phyloP scores from a whole-genome alignment of 2,113 vertebrate species.

The Muntiacus muntjak region DNA sequence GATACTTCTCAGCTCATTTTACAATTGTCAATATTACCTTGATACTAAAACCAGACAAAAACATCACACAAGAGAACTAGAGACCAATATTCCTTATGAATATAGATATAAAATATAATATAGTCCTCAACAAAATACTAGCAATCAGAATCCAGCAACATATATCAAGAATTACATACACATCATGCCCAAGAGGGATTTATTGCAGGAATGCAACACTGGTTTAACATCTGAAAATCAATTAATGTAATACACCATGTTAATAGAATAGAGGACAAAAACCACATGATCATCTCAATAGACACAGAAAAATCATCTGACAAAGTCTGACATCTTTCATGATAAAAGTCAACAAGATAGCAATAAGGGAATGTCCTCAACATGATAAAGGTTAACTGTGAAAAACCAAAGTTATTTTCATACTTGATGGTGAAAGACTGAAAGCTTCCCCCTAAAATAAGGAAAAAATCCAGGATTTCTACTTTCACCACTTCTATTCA shows the following conservation, averaged over 20 bases:
- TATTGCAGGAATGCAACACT: background rate
- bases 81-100: slow-evolving; percentile 11
- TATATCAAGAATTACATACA: slow-evolving; percentile 30
- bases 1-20: background rate
- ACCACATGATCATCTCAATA: background rate
- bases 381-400: background rate
- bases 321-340: background rate
- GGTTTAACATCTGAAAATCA: background rate
- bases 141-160: background rate
- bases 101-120: background rate
- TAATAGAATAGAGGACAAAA: slow-evolving; percentile 28
- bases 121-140: slow-evolving; percentile 18
- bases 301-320: background rate
- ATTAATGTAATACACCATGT: background rate
- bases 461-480: background rate
- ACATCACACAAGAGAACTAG: slow-evolving; percentile 21
- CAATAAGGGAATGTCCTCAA: background rate
- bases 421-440: background rate
- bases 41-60: slow-evolving; percentile 2
- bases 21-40: background rate
- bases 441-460: background rate
- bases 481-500: background rate
- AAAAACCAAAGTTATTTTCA: background rate
- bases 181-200: background rate
- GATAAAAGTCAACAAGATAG: slow-evolving; percentile 1